Evolutionary conservation across 2,113 vertebrate species (phyloP), one percentile per base, ranked within the genome.

Genomic region (Galbula dea): DNA sequence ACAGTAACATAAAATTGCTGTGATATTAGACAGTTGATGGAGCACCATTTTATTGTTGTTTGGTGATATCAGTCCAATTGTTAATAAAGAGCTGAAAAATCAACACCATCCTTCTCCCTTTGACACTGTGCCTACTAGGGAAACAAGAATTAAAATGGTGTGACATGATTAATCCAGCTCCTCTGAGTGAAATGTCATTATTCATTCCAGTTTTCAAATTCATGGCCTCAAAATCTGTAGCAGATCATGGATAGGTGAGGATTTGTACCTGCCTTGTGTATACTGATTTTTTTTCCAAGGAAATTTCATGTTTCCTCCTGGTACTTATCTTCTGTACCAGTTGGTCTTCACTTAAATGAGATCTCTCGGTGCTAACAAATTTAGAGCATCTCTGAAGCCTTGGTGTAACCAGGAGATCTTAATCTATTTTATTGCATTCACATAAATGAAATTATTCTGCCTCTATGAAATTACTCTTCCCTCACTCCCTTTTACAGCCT

Each of bases 221-320:
- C 14, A 45, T 19, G 6, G 48, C 39, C 23, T 87, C 20, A 84
- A 43, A 52, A 82, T 11, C 51, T 39, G 29, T 9, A 17, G 52
- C 24, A 89, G 24, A 41, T 43, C 23, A 58, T 15, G 0, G 0
- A n/a, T 0, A 36, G 24, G 16, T 54, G 12, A 55, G 15, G 26
- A 59, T 59, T 74, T 87, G 27, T 63, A 67, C 5, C 43, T 71
- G 46, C 21, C 36, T 67, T 84, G 9, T 24, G 5, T 27, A 27
- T 3, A 39, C 3, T 14, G 20, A 23, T 19, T 57, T 54, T 69
- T 62, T 36, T 48, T 11, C 32, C 14, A n/a, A 39, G 14, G 20
- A 63, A 84, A 69, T 54, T 13, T 75, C 34, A 21, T 19, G 15
- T 57, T 83, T 86, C 52, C 65, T 95, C 86, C 59, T 54, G 37